A percentile compares a stretch with the other conserved stretches of the same genome.
These are phyloP conservation scores for Pipistrellus kuhlii DNA, from an alignment of 2,797 vertebrate species.

Conservation along the genomic window DNA sequence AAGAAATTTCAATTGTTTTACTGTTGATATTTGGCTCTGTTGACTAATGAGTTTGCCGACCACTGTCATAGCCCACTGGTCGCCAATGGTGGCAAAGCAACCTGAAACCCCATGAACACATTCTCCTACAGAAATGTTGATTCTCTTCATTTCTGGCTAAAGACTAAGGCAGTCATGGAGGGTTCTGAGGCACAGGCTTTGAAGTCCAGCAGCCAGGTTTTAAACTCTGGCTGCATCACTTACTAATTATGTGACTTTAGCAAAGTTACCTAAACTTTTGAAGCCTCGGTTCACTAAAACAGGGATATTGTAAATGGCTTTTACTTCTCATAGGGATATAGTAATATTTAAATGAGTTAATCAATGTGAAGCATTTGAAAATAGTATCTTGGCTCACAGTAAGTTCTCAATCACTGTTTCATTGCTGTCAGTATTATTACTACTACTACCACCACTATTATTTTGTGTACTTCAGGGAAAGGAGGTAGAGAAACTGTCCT, in stretches of 20 bases:
- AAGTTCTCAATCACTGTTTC: not conserved
- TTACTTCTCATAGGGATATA: not conserved
- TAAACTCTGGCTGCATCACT: not conserved
- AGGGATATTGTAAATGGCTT: not conserved
- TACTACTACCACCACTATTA: too few relatives aligned
- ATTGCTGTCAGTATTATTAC: not conserved
- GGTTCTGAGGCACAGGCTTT: not conserved
- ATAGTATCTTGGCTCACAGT: not conserved
- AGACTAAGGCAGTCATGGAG: not conserved
- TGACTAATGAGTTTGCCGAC: too few relatives aligned
- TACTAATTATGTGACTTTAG: not conserved
- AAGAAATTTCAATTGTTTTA: too few relatives aligned
- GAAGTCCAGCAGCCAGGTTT: not conserved
- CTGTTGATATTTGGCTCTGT: too few relatives aligned
- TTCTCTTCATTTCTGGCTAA: not conserved
- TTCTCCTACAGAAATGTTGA: not conserved
- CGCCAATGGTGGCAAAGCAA: not conserved
- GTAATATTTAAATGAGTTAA: not conserved
- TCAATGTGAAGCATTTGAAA: not conserved
- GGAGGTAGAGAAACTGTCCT: not conserved
- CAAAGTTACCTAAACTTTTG: not conserved
- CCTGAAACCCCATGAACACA: not conserved
- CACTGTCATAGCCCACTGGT: not conserved
- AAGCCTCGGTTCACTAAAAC: slow-evolving; percentile 1
- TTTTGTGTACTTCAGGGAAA: not conserved